These are phyloP conservation scores for Mylabris sibirica DNA, from an alignment of 2,888 invertebrate genomes.

Conservation along the genomic window DNA sequence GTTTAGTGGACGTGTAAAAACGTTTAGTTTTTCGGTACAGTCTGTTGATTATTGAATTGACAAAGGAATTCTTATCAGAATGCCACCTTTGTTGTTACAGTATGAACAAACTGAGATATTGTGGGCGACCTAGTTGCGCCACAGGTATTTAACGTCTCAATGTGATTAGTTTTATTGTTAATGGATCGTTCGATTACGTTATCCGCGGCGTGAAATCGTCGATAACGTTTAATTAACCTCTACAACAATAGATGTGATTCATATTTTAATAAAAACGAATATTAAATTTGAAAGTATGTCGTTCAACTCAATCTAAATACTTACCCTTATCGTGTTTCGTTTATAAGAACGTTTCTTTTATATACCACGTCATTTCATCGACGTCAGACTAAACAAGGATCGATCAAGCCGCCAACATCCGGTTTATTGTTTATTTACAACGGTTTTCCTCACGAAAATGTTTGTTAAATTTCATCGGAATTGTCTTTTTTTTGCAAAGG, in stretches of 20 bases:
- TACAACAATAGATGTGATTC: neutral
- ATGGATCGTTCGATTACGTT: slow-evolving; percentile 12
- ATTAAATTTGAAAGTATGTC: neutral
- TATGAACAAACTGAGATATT: neutral
- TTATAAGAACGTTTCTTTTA: neutral
- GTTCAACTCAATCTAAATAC: neutral
- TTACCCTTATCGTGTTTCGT: neutral
- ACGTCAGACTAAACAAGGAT: slow-evolving; percentile 12
- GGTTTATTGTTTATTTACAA: slow-evolving; percentile 4
- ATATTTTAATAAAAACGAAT: neutral
- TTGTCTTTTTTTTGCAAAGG: slow-evolving; percentile 14
- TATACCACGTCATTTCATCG: slow-evolving; percentile 5
- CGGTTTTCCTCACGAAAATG: neutral
- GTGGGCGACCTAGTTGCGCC: slow-evolving; percentile 10
- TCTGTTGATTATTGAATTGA: neutral
- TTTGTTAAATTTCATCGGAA: neutral
- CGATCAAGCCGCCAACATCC: neutral
- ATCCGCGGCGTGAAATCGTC: slow-evolving; percentile 6
- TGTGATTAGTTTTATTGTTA: slow-evolving; percentile 2
- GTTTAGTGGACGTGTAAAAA: neutral
- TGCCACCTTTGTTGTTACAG: neutral
- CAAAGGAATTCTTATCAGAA: neutral
- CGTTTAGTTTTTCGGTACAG: neutral
- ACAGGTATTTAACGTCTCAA: neutral
- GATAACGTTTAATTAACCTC: slow-evolving; percentile 7